These are phyloP conservation scores for Dendrocopos noguchii DNA, from an alignment of 2,113 vertebrate genomes.

Conservation along the genomic window DNA sequence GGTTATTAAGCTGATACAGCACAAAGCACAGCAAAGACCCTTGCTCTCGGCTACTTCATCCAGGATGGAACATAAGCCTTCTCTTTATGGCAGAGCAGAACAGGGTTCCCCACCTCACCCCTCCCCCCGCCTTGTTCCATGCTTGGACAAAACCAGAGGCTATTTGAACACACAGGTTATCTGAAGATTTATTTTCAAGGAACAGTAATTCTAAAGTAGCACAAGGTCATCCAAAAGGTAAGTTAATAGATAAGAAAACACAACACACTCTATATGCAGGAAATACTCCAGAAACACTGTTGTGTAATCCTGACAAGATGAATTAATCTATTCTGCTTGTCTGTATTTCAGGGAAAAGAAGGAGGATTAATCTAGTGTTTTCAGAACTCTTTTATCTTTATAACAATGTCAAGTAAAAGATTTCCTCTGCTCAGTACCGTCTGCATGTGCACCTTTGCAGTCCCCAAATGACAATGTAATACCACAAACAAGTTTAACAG, in stretches of 20 bases:
- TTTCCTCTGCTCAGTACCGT: accelerated
- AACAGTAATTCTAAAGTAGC: neutral
- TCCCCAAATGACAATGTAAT: neutral
- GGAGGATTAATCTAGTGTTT: neutral
- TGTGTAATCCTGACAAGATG: neutral
- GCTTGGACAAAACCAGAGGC: neutral
- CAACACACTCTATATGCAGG: neutral
- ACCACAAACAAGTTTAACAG: neutral
- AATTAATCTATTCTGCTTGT: neutral
- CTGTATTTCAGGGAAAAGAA: neutral
- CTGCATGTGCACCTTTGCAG: neutral
- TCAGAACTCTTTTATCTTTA: neutral
- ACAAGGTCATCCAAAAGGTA: neutral
- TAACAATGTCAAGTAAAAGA: neutral
- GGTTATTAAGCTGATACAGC: neutral
- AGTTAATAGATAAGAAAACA: neutral
- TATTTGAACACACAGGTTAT: neutral
- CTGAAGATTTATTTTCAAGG: neutral
- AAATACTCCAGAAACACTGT: neutral
- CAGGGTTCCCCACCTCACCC: too few species aligned
- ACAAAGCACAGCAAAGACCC: neutral
- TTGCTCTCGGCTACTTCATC: neutral
- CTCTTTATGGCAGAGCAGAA: accelerated
- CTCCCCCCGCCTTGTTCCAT: accelerated
- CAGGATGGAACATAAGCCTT: neutral